Conservation (phyloP, 1,140 invertebrate genomes). For the Cepaea nemoralis region DNA sequence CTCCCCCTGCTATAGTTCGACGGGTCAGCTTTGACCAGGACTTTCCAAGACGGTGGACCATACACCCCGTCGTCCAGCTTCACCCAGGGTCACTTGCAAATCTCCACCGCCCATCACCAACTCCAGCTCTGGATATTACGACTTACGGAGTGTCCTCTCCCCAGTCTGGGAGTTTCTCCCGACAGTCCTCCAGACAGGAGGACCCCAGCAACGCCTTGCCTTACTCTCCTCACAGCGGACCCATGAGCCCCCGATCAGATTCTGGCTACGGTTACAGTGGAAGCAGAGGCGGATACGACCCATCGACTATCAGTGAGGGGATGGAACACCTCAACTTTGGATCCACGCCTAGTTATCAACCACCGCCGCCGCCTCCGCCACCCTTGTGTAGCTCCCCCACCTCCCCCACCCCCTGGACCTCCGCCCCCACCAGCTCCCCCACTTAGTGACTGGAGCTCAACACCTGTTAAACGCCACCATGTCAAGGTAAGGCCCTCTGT, state of each 20-base stretch:
- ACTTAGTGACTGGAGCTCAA: constrained; percentile 26
- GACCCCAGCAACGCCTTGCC: background rate
- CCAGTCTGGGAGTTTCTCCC: constrained; percentile 28
- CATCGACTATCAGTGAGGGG: constrained; percentile 1
- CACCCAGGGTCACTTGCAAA: background rate
- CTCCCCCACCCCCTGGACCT: constrained; percentile 52
- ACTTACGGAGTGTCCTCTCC: constrained; percentile 1
- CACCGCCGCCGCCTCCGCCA: constrained; percentile 55
- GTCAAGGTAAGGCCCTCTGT: constrained; percentile 21
- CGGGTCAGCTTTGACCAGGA: constrained; percentile 28
- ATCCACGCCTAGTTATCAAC: constrained; percentile 26
- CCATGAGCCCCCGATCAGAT: constrained; percentile 16
- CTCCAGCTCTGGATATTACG: constrained; percentile 7
- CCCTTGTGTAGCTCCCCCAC: constrained; percentile 58
- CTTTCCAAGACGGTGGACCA: background rate
- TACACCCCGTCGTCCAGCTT: constrained; percentile 16
- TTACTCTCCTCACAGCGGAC: constrained; percentile 16
- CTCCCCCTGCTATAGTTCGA: constrained; percentile 25
- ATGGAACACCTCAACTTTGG: constrained; percentile 34
- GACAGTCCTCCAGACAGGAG: constrained; percentile 16
- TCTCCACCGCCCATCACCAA: constrained; percentile 5
- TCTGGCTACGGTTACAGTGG: background rate
- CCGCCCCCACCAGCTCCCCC: constrained; percentile 20
- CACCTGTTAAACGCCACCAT: constrained; percentile 25
- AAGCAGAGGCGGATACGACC: background rate